Conservation (phyloP, 2,888 invertebrate genomes). For the Ariolimax columbianus region DNA sequence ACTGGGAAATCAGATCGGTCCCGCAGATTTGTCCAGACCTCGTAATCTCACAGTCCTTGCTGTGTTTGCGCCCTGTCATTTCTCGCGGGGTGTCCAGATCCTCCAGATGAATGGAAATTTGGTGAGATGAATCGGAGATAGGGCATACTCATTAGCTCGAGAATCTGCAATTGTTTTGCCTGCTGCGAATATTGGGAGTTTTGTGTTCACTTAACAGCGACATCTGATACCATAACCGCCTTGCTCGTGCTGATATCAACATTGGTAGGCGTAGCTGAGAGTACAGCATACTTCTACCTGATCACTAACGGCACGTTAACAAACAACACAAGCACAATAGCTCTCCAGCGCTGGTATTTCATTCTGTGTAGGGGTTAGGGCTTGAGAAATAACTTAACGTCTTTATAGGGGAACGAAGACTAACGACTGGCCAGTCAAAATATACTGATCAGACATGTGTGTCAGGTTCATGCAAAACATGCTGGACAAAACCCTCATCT, state of each 20-base stretch:
- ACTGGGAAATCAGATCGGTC: neutral
- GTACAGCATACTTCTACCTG: no score
- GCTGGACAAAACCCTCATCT: no score
- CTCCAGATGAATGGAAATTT: neutral
- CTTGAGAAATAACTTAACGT: no score
- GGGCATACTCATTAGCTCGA: constrained; percentile 1
- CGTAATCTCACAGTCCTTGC: neutral
- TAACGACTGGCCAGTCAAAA: no score
- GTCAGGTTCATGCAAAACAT: no score
- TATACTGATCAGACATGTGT: no score
- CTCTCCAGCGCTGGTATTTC: no score
- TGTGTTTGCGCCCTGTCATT: neutral
- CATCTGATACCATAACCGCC: neutral
- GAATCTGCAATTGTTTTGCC: neutral
- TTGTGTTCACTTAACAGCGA: neutral
- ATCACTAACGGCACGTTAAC: no score
- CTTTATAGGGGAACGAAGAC: no score
- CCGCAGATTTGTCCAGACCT: neutral
- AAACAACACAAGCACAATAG: no score
- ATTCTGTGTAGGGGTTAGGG: no score
- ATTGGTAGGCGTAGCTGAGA: no score
- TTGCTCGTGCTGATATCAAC: neutral
- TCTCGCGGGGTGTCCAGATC: neutral
- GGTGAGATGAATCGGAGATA: neutral
- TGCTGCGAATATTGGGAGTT: neutral